Evolutionary conservation across 2,113 vertebrate genomes (phyloP).

Genomic region (Polypterus senegalus): DNA sequence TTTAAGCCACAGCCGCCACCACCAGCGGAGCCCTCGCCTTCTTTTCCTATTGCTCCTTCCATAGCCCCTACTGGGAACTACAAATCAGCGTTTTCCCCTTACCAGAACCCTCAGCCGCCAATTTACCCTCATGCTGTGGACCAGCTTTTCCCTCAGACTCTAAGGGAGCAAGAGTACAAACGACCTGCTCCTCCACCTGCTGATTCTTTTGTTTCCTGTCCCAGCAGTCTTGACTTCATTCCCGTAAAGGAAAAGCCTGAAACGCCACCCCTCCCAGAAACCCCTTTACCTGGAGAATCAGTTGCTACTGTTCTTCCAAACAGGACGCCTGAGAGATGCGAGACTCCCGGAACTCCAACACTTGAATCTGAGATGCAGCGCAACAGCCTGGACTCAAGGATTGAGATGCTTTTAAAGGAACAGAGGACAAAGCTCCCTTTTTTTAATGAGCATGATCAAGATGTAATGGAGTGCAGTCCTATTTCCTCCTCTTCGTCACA

Average conservation of each 20-base stretch:
- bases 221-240: constrained; percentile 43
- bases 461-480: constrained; percentile 87
- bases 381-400: constrained; percentile 91
- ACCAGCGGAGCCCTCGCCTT: constrained; percentile 38
- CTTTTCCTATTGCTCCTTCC: constrained; percentile 57
- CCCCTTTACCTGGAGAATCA: constrained; percentile 52
- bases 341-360: constrained; percentile 71
- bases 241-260: constrained; percentile 64
- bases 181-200: constrained; percentile 42
- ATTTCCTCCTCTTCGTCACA: constrained; percentile 95
- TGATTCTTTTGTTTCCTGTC: constrained; percentile 27
- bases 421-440: constrained; percentile 88
- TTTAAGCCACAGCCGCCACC: constrained; percentile 73
- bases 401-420: constrained; percentile 96
- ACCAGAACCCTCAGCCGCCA: constrained; percentile 62
- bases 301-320: constrained; percentile 48
- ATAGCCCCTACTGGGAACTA: constrained; percentile 56
- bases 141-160: constrained; percentile 49
- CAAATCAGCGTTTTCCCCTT: constrained; percentile 76
- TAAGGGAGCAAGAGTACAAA: constrained; percentile 60
- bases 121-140: constrained; percentile 61
- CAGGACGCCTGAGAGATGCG: constrained; percentile 70
- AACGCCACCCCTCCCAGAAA: constrained; percentile 68
- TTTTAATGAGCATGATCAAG: constrained; percentile 74
- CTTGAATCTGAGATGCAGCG: constrained; percentile 70